These are phyloP conservation scores for Dasyprocta punctata DNA, from an alignment of 2,113 vertebrate species.

Conservation along the genomic window DNA sequence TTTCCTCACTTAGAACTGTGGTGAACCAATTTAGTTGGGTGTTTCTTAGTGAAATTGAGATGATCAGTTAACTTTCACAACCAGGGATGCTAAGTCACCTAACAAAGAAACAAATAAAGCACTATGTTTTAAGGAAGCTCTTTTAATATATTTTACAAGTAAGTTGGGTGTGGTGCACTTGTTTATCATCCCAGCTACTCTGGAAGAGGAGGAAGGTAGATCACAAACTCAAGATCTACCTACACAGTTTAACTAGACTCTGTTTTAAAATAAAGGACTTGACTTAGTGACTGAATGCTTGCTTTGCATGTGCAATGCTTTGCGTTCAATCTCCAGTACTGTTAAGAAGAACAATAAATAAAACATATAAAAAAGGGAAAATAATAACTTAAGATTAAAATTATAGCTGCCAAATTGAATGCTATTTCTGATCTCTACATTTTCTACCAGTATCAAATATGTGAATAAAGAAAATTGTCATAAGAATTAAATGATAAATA, in stretches of 20 bases:
- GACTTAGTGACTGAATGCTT: neutral
- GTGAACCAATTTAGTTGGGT: neutral
- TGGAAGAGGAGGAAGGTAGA: neutral
- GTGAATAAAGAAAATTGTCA: neutral
- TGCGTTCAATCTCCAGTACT: neutral
- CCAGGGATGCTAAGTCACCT: neutral
- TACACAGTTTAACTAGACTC: neutral
- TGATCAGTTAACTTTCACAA: neutral
- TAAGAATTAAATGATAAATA: neutral
- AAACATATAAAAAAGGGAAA: neutral
- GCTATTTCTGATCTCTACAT: neutral
- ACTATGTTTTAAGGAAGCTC: neutral
- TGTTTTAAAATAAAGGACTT: neutral
- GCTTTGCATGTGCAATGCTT: neutral
- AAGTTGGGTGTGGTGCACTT: neutral
- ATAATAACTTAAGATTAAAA: neutral
- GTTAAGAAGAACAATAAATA: neutral
- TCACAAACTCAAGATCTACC: neutral
- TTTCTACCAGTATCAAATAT: neutral
- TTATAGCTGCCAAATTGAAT: neutral
- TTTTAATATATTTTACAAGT: neutral
- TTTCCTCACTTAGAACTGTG: neutral
- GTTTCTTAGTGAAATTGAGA: neutral
- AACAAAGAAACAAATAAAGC: neutral
- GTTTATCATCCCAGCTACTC: neutral